Evolutionary conservation across 2,797 vertebrate species (phyloP), one percentile per base, ranked within the genome.

Genomic region (Mormyrops attenuatus): DNA sequence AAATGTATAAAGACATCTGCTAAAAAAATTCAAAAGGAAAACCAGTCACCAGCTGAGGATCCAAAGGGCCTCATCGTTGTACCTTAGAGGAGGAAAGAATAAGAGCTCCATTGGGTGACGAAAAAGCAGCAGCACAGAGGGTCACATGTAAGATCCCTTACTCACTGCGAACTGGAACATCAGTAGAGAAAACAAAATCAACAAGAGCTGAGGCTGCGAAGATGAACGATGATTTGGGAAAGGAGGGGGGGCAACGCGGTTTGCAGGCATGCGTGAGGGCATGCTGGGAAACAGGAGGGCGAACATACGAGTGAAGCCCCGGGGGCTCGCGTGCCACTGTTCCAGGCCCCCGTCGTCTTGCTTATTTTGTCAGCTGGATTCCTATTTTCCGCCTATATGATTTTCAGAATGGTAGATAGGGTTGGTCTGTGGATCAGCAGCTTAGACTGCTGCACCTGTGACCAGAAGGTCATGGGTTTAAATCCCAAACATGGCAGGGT

Each of bases 301-400:
- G n/a, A 85, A 15, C n/a, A 50, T 85, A 84, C 2, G 77, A 20
- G 82, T n/a, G 20, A 85, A 80, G 3, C 41, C 5, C 73, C 6
- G 41, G 73, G 73, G 41, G 17, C 73, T 41, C 5, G 6, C 44
- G 7, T 84, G 41, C 17, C 80, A 22, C 15, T 3, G 47, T 20
- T 22, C 8, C n/a, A 22, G 44, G n/a, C 41, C 47, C 44, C 47
- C 9, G 8, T 9, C n/a, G 82, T 44, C 82, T 50, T 85, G 20
- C 44, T 49, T 50, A 85, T 85, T 85, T 26, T 49, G 44, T 85
- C 82, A 85, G 20, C 82, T 85, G 82, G 82, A 85, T 52, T 22
- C 82, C 82, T 44, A 47, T 85, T 85, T 47, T 85, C 44, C 9
- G 3, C 47, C 82, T n/a, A 50, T 85, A 50, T 85, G 82, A 50